Base-by-base conservation (phyloP, 2,113 vertebrate genomes). In the Anarhynchus alexandrinus region DNA sequence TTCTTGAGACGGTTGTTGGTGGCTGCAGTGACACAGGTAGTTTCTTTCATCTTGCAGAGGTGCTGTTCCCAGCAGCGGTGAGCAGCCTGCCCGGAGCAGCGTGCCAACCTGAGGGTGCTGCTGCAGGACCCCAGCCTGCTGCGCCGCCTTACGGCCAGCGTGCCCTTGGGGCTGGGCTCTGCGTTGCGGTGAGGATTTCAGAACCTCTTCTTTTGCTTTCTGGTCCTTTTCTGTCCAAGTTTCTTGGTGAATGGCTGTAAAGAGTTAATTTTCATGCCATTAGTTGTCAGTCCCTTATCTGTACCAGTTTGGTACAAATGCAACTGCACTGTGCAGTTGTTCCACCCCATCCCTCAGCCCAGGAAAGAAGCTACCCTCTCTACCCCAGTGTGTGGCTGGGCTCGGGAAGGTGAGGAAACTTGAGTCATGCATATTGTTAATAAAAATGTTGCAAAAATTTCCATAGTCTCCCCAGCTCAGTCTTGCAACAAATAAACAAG, bases 361-460 rank as follows among this genome's bases (percentile, higher is more conserved):
- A 34, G 81, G 78, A 70, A 67, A 61, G 57, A 86, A 66, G 72
- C 12, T 20, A 70, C 62, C 21, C 42, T 59, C 73, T 90, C 74
- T 54, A 82, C 69, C 22, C 12, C 1, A 0, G 4, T 52, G 20
- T 1, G 34, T 86, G 45, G 43, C 88, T 57, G 57, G n/a, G 51
- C 81, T 85, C 0, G 0, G 93, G 73, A 91, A 77, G 58, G 74
- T 70, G 79, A 90, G 71, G 79, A 86, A 93, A 61, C 34, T 57
- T 92, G 87, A 96, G 58, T 93, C 93, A 81, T 73, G 38, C 38
- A 1, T 42, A 47, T 32, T 61, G 27, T 73, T 95, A 95, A 93
- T 85, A 73, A 88, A 96, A 88, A 69, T 12, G 29, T 21, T 89
- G 72, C 51, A 85, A 51, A 94, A 95, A 76, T 94, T 96, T 94